Conservation (phyloP, 2,113 vertebrate species). For the Carettochelys insculpta region DNA sequence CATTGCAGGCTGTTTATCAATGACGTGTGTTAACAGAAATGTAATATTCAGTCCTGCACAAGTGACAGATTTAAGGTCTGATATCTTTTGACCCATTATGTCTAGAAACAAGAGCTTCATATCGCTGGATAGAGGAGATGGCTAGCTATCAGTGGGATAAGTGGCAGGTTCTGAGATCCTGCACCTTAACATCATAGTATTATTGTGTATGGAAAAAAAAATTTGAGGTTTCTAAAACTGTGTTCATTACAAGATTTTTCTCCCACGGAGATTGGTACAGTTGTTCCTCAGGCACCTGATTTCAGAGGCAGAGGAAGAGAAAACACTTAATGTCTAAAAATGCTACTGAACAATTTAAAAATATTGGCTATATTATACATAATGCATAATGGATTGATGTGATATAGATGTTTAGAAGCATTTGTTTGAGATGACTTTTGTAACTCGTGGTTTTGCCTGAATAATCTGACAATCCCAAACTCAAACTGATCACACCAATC, state of each 20-base stretch:
- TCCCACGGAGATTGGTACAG: not conserved
- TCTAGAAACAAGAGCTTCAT: not conserved
- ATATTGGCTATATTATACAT: not conserved
- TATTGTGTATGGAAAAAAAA: not conserved
- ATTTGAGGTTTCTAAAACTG: not conserved
- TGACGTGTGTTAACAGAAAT: accelerated
- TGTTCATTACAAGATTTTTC: not conserved
- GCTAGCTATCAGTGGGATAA: accelerated
- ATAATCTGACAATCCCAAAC: not conserved
- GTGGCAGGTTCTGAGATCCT: not conserved
- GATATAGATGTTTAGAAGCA: not conserved
- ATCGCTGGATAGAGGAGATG: accelerated
- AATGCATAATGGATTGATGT: too few species aligned
- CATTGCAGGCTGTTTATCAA: not conserved
- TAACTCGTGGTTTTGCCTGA: not conserved
- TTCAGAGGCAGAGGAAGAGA: not conserved
- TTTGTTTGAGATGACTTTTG: not conserved
- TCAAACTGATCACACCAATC: not conserved
- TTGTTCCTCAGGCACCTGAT: not conserved
- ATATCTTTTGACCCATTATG: not conserved
- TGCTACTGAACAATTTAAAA: not conserved
- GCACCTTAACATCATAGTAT: not conserved
- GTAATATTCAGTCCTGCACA: not conserved
- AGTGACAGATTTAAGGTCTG: not conserved
- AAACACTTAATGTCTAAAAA: not conserved